These are phyloP conservation scores for Lasaia peninsularis DNA, from an alignment of 1,140 invertebrate genomes.

Conservation along the genomic window DNA sequence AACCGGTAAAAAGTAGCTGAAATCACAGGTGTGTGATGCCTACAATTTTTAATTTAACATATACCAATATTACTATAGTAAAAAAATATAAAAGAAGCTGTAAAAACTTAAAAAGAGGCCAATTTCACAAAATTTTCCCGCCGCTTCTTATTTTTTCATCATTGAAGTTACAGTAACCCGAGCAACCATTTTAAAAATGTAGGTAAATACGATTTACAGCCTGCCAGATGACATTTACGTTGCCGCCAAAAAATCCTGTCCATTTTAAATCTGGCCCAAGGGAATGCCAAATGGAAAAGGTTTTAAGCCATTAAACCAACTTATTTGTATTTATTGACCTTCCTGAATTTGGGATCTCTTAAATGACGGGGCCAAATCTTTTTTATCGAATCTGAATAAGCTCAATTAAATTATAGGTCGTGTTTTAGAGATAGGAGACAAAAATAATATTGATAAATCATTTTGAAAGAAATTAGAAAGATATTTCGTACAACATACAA, in stretches of 20 bases:
- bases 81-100: too few species aligned
- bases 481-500: too few species aligned
- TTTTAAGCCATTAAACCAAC: neutral
- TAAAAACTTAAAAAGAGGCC: too few species aligned
- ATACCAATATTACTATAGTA: too few species aligned
- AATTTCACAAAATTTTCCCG: too few species aligned
- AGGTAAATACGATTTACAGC: neutral
- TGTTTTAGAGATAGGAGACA: too few species aligned
- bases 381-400: neutral
- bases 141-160: neutral
- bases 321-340: constrained; percentile 2
- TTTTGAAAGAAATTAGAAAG: too few species aligned
- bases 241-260: neutral
- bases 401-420: neutral
- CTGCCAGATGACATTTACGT: neutral
- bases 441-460: too few species aligned
- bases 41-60: too few species aligned
- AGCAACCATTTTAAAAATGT: neutral
- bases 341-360: neutral
- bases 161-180: neutral
- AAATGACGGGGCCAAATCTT: neutral
- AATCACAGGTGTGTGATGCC: too few species aligned
- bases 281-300: constrained; percentile 4
- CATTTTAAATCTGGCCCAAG: neutral
- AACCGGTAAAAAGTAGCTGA: too few species aligned